Evolutionary conservation across 2,888 invertebrate species (phyloP).

Genomic region (Strigamia maritima): DNA sequence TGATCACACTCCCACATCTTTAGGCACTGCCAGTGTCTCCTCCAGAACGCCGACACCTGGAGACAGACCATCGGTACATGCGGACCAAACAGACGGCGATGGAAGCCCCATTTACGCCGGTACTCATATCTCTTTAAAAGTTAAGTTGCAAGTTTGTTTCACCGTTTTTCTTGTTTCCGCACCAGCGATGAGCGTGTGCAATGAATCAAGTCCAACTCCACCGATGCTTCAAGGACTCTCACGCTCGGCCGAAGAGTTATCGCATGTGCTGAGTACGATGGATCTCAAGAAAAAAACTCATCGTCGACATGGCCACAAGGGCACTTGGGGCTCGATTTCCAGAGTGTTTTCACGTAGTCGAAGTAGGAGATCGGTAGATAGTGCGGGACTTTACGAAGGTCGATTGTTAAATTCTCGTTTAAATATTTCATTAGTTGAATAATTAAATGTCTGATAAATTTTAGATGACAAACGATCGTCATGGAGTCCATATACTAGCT

Average conservation of each 20-base stretch:
- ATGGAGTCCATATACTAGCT: slow-evolving; percentile 59
- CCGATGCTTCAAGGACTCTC: slow-evolving; percentile 41
- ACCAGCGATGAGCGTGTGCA: slow-evolving; percentile 38
- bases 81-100: slow-evolving; percentile 37
- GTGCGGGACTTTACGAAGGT: slow-evolving; percentile 38
- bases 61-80: slow-evolving; percentile 35
- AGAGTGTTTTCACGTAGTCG: slow-evolving; percentile 76
- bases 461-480: slow-evolving; percentile 52
- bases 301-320: slow-evolving; percentile 64
- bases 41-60: slow-evolving; percentile 30
- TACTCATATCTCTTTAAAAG: not conserved
- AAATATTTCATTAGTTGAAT: not conserved
- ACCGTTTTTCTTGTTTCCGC: not conserved
- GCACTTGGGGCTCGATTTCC: slow-evolving; percentile 87
- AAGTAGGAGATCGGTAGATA: slow-evolving; percentile 41
- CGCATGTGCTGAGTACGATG: slow-evolving; percentile 58
- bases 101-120: slow-evolving; percentile 41
- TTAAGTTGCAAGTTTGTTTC: not conserved
- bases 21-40: not conserved
- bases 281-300: slow-evolving; percentile 48
- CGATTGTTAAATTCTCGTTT: not conserved
- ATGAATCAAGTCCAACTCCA: slow-evolving; percentile 34
- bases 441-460: not conserved
- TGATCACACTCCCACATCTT: slow-evolving; percentile 40
- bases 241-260: slow-evolving; percentile 75